Conservation (phyloP, 2,888 invertebrate species). For the Stenoptilia bipunctidactyla region DNA sequence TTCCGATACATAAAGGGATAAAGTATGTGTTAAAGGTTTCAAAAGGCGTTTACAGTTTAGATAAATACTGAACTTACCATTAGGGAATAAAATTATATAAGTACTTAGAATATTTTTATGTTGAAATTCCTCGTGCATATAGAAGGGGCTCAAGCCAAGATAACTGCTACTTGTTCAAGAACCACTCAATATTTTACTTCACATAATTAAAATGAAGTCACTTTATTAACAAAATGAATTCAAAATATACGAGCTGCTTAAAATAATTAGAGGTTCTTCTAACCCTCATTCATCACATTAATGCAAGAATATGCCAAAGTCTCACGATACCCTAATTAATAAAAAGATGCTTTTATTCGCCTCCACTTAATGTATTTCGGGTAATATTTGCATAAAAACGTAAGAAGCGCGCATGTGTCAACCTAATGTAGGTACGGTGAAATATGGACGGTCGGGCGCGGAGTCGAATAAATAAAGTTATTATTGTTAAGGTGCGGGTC, state of each 20-base stretch:
- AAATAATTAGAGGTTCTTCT: slow-evolving; percentile 53
- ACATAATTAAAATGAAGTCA: no score
- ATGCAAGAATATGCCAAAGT: slow-evolving; percentile 39
- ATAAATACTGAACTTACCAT: no score
- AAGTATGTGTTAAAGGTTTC: no score
- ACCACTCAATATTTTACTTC: no score
- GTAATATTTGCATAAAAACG: slow-evolving; percentile 54
- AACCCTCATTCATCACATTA: slow-evolving; percentile 49
- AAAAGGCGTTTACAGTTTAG: no score
- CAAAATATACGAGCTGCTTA: slow-evolving; percentile 42
- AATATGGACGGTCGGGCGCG: slow-evolving; percentile 27
- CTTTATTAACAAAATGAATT: slow-evolving; percentile 19
- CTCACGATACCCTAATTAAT: slow-evolving; percentile 50
- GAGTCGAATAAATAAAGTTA: slow-evolving; percentile 45
- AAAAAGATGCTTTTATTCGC: slow-evolving; percentile 10
- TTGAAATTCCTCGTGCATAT: no score
- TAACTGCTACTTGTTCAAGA: no score
- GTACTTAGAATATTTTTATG: no score
- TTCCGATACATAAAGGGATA: no score
- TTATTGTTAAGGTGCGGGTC: slow-evolving; percentile 23
- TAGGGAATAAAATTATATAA: no score
- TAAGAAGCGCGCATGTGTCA: slow-evolving; percentile 51
- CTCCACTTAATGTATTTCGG: no score
- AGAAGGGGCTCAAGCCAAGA: no score
- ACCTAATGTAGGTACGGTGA: slow-evolving; percentile 35